Evolutionary conservation across 1,140 invertebrate species (phyloP), one percentile per base, ranked within the genome.

Genomic region (Dryas iulia): DNA sequence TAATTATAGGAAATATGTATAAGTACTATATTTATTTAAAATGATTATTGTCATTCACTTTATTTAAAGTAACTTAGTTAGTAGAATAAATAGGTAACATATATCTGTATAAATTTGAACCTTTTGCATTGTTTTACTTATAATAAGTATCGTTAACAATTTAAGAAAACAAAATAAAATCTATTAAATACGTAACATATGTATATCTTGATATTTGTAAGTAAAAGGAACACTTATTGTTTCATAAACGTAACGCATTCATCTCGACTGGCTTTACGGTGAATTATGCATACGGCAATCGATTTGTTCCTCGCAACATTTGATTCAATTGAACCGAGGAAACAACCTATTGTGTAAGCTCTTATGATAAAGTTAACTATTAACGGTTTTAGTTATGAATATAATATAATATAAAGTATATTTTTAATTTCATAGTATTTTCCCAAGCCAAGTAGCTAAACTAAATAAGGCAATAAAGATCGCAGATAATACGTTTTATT

Each of bases 241-340:
- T 26, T 66, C 35, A 59, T 35, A 33, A 59, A 66, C 64, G 35
- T 39, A 57, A 56, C 47, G 39, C 56, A 59, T 69, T 68, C 66
- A 47, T 54, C 62, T 72, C 64, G 72, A 78, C 72, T 80, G 28
- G 74, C 60, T 76, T 62, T 69, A 74, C 63, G 72, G 67, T 69
- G 26, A 58, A 77, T 79, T 84, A 87, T 82, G 72, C 76, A 65
- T 14, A 24, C 59, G 47, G 71, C 67, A 87, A 86, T 84, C 76
- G 77, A 83, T 82, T 86, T 73, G 79, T 85, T 83, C 74, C 64
- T 66, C 74, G 75, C 77, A 79, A 83, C 77, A 69, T 77, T 66
- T 80, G 78, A 86, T 82, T 78, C 72, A 87, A 86, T 87, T 82
- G 78, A 71, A 72, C 68, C 61, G 71, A 47, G 59, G 76, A 71